phyloP scores from a whole-genome alignment of 2,888 invertebrate genomes.

The Latrodectus hesperus region DNA sequence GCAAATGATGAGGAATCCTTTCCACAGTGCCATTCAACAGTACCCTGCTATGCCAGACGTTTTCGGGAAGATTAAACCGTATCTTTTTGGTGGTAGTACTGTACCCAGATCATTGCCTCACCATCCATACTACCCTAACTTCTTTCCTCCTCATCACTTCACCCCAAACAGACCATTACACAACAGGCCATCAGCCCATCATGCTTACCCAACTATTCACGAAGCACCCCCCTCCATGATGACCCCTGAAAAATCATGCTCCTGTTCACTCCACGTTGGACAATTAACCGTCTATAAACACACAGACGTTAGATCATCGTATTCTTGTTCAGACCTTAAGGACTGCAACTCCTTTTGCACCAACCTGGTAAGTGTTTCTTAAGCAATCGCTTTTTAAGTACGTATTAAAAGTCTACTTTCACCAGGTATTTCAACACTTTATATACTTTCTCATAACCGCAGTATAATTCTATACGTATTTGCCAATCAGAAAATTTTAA shows the following conservation, averaged over 20 bases:
- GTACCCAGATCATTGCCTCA: constrained; percentile 47
- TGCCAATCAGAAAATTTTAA: too few relatives aligned
- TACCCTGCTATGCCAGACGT: constrained; percentile 32
- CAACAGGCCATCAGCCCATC: constrained; percentile 42
- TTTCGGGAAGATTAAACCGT: constrained; percentile 55
- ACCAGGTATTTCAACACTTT: background rate
- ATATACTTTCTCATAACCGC: too few relatives aligned
- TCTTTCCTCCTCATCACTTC: constrained; percentile 57
- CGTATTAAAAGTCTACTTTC: background rate
- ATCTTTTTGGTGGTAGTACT: constrained; percentile 30
- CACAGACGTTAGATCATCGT: constrained; percentile 61
- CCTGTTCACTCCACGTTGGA: constrained; percentile 62
- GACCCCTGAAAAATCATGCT: constrained; percentile 50
- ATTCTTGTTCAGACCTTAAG: constrained; percentile 54
- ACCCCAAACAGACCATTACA: constrained; percentile 45
- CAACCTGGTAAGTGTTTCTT: constrained; percentile 54
- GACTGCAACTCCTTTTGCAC: constrained; percentile 66
- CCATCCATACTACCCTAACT: constrained; percentile 54
- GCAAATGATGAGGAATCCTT: constrained; percentile 18
- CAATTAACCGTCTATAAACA: constrained; percentile 64
- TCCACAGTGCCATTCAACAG: constrained; percentile 20
- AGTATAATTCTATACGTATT: too few relatives aligned
- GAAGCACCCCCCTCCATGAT: constrained; percentile 7
- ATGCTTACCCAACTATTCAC: constrained; percentile 7
- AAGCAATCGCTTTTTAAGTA: background rate